phyloP scores from a whole-genome alignment of 2,888 invertebrate species.

The Oscheius sp. region DNA sequence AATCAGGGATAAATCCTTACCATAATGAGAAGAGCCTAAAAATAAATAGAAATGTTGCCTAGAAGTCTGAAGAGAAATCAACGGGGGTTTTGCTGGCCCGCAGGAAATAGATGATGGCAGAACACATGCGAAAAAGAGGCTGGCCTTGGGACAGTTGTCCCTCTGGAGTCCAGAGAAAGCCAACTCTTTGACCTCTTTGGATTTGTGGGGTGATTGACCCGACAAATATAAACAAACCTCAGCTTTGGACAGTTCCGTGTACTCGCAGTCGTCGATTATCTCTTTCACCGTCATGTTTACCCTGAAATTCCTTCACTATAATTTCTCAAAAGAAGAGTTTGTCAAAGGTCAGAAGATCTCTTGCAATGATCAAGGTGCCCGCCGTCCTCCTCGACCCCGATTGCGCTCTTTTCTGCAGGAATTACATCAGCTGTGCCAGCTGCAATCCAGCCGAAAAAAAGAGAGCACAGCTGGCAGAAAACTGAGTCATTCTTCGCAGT shows the following conservation, averaged over 20 bases:
- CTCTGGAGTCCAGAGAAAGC: background rate
- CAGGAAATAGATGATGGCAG: background rate
- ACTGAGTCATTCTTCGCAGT: background rate
- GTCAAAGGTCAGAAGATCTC: background rate
- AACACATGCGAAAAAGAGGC: constrained; percentile 8
- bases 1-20: background rate
- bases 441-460: too few relatives aligned
- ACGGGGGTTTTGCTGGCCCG: background rate
- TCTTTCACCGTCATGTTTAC: background rate
- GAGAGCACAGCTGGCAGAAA: background rate
- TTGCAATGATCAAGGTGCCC: background rate
- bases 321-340: background rate
- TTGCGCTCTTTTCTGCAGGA: background rate
- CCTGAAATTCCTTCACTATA: background rate
- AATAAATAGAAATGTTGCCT: background rate
- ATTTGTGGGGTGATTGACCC: background rate
- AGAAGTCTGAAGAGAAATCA: too few relatives aligned
- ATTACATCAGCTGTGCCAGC: constrained; percentile 12
- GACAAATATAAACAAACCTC: background rate
- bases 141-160: background rate
- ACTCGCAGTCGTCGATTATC: background rate
- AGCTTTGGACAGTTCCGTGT: constrained; percentile 5
- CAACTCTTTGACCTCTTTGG: background rate
- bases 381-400: background rate
- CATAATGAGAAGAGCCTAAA: background rate